Base-by-base conservation (phyloP, 1,140 invertebrate species). In the Eriocheir sinensis region DNA sequence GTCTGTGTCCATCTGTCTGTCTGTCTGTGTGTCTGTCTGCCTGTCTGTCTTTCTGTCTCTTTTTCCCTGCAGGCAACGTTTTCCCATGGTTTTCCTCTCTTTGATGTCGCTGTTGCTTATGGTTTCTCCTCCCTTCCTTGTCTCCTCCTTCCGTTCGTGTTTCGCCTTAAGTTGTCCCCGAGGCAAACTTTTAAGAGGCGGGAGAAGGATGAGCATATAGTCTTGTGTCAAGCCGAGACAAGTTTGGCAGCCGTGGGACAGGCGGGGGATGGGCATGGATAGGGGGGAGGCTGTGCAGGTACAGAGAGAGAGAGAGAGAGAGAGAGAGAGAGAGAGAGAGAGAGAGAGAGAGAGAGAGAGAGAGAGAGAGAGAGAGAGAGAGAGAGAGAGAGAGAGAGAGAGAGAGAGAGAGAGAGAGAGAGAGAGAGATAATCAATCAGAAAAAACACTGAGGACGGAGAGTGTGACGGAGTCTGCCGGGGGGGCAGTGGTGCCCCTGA, bases 361-460 rank as follows among this genome's bases (percentile, higher is more conserved):
- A 81, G 80, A 81, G 80, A 53, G 48, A 53, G 48, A 53, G 80
- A 72, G 12, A 27, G 53, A 72, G 53, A 72, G 53, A 72, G 27
- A 72, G 53, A 72, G 53, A 72, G 53, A 72, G 53, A 72, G 53
- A 72, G 12, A 27, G 53, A 72, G 53, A 72, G 53, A 12, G 12
- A 72, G 12, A 12, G 53, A 27, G n/a, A 34, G 79, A 21, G 12
- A 12, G 27, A 72, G 27, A 72, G 53, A 12, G 53, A 32, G 80
- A 81, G 88, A 48, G 53, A 48, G 44, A n/a, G n/a, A 89, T 3
- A 12, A 53, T 8, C 40, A 27, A 44, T 9, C 3, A n/a, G n/a
- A 48, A 30, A 48, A 89, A 40, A 48, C 44, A 89, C 88, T 40
- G 88, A 93, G 92, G 83, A 93, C 92, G 48, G 92, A 93, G 41